Evolutionary conservation across 2,888 invertebrate genomes (phyloP), one percentile per base, ranked within the genome.

Genomic region (Drosophila recens): DNA sequence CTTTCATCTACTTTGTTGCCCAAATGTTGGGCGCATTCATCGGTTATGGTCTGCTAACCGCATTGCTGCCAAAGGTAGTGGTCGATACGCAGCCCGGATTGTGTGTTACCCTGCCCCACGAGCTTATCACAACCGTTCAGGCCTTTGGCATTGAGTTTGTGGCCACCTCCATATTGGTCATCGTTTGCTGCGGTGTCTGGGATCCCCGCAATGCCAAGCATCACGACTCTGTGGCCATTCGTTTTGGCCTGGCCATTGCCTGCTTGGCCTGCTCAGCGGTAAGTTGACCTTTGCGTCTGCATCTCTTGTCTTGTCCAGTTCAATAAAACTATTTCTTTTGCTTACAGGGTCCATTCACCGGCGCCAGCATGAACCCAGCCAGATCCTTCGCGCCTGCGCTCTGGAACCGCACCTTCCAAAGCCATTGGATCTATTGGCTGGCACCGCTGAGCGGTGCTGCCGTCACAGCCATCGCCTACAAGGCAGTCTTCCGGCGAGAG

Each of bases 391-490:
- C 94, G 0, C 96, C 97, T 0, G 96, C 96, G 0, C 77, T 96
- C 2, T 95, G 95, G 93, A 95, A 95, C 36, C 94, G 94, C 2
- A 93, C 93, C 43, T 97, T 96, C 95, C 73, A 90, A 0, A 79
- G 93, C 33, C 96, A 96, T 72, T 97, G 96, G 96, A 67, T 96
- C 1, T 96, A 95, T 85, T 96, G 96, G 96, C 91, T 94, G 5
- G 96, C 95, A 20, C 96, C 96, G 0, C 53, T 94, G 23, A 68
- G 87, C 3, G 93, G 93, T 0, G 91, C 93, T 8, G 72, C 91
- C 9, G 38, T 94, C 3, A 91, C 93, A 2, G 90, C 94, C 20
- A 48, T 93, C 0, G 88, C 93, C 34, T 94, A 94, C 80, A 93
- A 92, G 75, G 77, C 90, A 3, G 92, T 93, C 42, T 93, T 93